Conservation (phyloP, 2,797 vertebrate species). For the Orientallactaga sibirica region DNA sequence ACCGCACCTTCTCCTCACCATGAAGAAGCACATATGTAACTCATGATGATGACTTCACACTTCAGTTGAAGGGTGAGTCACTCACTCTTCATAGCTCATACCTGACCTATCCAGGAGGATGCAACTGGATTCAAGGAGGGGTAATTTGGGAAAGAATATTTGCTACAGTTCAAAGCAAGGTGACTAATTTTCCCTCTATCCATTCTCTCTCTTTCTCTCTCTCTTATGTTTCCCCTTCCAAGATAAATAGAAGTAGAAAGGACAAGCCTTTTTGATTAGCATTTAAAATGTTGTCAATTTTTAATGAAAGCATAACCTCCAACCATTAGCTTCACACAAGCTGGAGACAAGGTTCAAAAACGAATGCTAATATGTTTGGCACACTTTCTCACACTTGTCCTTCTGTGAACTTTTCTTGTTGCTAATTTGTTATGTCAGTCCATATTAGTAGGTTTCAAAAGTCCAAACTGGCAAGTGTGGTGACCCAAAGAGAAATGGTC, state of each 20-base stretch:
- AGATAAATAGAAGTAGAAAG: conserved; percentile 88
- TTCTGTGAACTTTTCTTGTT: conserved; percentile 87
- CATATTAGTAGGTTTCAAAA: conserved; percentile 85
- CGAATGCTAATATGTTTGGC: conserved; percentile 87
- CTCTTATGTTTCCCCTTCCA: conserved; percentile 28
- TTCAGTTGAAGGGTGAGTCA: conserved; percentile 73
- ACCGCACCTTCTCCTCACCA: conserved; percentile 4
- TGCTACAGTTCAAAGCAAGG: conserved; percentile 85
- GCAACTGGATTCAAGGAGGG: background rate
- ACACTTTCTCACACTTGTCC: conserved; percentile 85
- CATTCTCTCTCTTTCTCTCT: conserved; percentile 39
- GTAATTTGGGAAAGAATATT: conserved; percentile 68
- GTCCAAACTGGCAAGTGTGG: conserved; percentile 80
- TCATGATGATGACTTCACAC: conserved; percentile 62
- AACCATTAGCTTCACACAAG: conserved; percentile 87
- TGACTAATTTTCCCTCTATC: background rate
- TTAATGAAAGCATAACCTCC: conserved; percentile 90
- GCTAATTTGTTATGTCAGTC: conserved; percentile 89
- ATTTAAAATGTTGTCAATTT: conserved; percentile 90
- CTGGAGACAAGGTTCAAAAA: conserved; percentile 85
- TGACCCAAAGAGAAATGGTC: conserved; percentile 80
- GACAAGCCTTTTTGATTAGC: conserved; percentile 89
- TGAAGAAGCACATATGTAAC: conserved; percentile 40
- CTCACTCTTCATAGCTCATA: conserved; percentile 84
- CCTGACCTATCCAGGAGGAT: conserved; percentile 82